A percentile compares a stretch with the other conserved stretches of the same genome.
phyloP scores from a whole-genome alignment of 2,888 invertebrate species.

The Lithodes maja region DNA sequence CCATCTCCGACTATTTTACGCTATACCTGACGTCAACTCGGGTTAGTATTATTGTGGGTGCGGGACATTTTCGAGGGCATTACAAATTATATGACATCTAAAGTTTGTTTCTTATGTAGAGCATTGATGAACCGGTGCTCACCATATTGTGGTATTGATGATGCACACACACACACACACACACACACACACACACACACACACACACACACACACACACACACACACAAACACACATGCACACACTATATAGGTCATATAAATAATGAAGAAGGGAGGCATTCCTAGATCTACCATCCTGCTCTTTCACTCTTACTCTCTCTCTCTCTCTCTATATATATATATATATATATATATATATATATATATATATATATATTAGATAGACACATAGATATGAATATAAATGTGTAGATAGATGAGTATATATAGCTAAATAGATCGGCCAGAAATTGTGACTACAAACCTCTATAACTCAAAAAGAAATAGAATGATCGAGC shows the following conservation, averaged over 20 bases:
- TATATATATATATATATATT: not conserved
- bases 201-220: not conserved
- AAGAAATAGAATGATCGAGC: slow-evolving; percentile 1
- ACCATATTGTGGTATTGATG: no score
- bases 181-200: not conserved
- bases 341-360: not conserved
- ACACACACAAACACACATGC: not conserved
- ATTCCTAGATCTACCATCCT: no score
- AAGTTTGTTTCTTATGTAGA: no score
- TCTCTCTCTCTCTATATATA: no score
- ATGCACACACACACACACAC: not conserved
- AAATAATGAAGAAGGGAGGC: no score
- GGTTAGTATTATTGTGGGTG: no score
- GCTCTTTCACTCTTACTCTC: no score
- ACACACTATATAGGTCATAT: not conserved
- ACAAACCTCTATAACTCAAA: not conserved
- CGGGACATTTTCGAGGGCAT: no score
- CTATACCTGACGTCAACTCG: no score
- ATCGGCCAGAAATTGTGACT: not conserved
- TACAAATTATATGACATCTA: no score
- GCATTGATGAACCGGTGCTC: no score
- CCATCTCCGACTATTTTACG: no score
- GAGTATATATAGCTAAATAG: not conserved
- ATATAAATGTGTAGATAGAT: not conserved
- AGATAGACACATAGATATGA: slow-evolving; percentile 4